Evolutionary conservation across 2,888 invertebrate genomes (phyloP).

Genomic region (Plagodis dolabraria): DNA sequence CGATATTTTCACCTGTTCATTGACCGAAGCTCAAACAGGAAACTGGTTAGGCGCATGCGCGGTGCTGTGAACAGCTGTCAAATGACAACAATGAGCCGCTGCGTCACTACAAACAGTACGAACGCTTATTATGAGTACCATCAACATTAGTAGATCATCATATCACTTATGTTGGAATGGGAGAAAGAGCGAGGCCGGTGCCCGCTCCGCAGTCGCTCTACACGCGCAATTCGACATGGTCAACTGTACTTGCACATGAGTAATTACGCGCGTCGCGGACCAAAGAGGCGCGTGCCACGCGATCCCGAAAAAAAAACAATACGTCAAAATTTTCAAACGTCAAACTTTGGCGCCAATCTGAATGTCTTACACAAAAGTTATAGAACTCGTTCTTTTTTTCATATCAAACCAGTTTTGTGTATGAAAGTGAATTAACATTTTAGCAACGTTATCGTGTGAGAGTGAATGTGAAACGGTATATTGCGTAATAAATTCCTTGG

Average conservation of each 20-base stretch:
- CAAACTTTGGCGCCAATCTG: constrained; percentile 50
- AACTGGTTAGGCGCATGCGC: constrained; percentile 38
- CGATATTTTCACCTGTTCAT: constrained; percentile 45
- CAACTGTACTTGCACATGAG: constrained; percentile 63
- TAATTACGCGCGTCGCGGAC: constrained; percentile 56
- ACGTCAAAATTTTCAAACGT: constrained; percentile 44
- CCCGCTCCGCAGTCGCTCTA: constrained; percentile 74
- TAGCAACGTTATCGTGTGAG: constrained; percentile 63
- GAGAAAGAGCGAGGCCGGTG: constrained; percentile 78
- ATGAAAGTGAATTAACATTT: constrained; percentile 79
- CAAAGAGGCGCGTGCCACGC: constrained; percentile 30
- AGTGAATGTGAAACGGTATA: constrained; percentile 78
- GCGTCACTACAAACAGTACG: constrained; percentile 48
- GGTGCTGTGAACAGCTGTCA: constrained; percentile 57
- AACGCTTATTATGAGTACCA: constrained; percentile 61
- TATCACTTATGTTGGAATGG: constrained; percentile 76
- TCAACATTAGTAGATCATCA: constrained; percentile 64
- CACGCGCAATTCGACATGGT: constrained; percentile 83
- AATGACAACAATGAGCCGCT: constrained; percentile 52
- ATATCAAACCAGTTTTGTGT: constrained; percentile 63
- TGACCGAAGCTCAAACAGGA: constrained; percentile 39
- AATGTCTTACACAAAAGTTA: constrained; percentile 27
- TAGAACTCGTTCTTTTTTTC: constrained; percentile 31
- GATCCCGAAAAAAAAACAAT: constrained; percentile 53
- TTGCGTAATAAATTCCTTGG: constrained; percentile 70